Base-by-base conservation (phyloP, 1,140 invertebrate genomes). In the Drosophila sucinea region DNA sequence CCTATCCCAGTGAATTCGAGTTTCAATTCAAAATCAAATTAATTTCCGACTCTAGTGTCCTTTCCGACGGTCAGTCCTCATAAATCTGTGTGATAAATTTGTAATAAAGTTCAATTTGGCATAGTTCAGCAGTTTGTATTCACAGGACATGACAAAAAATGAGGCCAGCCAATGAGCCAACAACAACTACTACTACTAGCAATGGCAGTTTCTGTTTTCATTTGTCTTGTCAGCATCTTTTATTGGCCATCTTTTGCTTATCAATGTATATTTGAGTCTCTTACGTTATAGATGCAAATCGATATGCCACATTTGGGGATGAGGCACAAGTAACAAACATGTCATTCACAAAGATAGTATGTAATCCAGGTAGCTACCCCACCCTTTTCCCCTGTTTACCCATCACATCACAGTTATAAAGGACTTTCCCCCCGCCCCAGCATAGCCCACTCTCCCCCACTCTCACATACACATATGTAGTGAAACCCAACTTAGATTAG, bases 101-200 rank as follows among this genome's bases (percentile, higher is more conserved):
- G 82, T 82, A 86, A 83, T 83, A 82, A 85, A 67, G 73, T 85
- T 69, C 81, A 78, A 82, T 83, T 87, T 83, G 84, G 73, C 83
- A 83, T 54, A 79, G 71, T 83, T 79, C 83, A 87, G 84, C 83
- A 87, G 67, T 86, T 73, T 83, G 82, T 82, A 68, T 63, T 67
- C 64, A 54, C 38, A 73, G 60, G 54, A 61, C 61, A 73, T 47
- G 23, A n/a, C 55, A 63, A 60, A 74, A 67, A 75, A 74, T 58
- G 72, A 67, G 73, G 72, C 33, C 62, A 67, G 64, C 62, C 72
- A 35, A 40, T 38, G 11, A 38, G 35, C 35, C 72, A 27, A 33
- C 57, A 7, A 32, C 32, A 23, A 23, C 57, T 23, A 8, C 29
- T 17, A 17, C 17, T 17, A 17, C 17, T 17, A 29, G 30, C 35